phyloP scores from a whole-genome alignment of 2,113 vertebrate genomes.

The Nothocercus julius region DNA sequence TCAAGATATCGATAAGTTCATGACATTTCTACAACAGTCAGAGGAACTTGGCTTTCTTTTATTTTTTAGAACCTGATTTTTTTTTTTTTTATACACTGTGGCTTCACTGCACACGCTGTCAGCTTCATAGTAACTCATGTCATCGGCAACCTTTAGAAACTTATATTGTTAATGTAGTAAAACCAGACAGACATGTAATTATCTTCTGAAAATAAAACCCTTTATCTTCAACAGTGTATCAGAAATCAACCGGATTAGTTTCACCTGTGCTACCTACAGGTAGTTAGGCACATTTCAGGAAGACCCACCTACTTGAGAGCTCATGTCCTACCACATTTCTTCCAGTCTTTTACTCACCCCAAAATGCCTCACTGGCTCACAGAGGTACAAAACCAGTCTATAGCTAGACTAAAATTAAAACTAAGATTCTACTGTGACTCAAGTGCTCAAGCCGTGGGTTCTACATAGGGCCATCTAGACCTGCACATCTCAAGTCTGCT shows the following conservation, averaged over 20 bases:
- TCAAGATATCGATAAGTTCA: background rate
- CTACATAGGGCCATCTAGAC: background rate
- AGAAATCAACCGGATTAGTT: background rate
- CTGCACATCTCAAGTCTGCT: background rate
- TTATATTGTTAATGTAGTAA: background rate
- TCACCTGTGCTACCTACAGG: background rate
- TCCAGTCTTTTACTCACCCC: background rate
- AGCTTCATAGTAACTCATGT: slow-evolving; percentile 13
- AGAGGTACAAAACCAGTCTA: background rate
- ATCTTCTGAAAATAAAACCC: slow-evolving; percentile 20
- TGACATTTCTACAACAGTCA: background rate
- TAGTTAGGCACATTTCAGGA: background rate
- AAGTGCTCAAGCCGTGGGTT: background rate
- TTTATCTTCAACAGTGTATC: background rate
- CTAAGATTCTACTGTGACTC: background rate
- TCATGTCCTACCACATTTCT: background rate
- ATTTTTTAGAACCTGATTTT: background rate
- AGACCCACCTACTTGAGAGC: background rate
- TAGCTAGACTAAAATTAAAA: background rate
- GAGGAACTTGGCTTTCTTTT: background rate
- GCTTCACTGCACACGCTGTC: background rate
- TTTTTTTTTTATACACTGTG: background rate
- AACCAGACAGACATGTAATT: background rate
- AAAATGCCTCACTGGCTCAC: accelerated
- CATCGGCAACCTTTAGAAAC: slow-evolving; percentile 15